These are phyloP conservation scores for Drosophila triauraria DNA, from an alignment of 1,140 invertebrate species.

Conservation along the genomic window DNA sequence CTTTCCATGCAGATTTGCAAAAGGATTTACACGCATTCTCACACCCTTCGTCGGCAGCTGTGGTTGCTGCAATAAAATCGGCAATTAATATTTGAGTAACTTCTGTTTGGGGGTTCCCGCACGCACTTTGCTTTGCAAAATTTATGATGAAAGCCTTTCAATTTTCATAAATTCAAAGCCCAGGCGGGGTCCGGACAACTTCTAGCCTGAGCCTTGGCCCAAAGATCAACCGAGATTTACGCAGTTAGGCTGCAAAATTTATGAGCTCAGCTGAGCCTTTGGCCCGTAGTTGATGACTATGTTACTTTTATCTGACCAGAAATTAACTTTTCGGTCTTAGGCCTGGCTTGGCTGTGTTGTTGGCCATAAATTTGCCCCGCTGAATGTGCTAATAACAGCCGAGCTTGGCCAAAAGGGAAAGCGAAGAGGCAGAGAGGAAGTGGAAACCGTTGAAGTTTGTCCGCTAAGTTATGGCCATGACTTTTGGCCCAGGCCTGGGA, in stretches of 20 bases:
- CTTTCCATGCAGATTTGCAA: constrained; percentile 53
- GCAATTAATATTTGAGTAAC: constrained; percentile 69
- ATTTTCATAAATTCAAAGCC: constrained; percentile 60
- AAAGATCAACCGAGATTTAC: constrained; percentile 66
- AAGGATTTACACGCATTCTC: constrained; percentile 63
- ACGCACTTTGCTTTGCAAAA: constrained; percentile 52
- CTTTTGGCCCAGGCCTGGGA: constrained; percentile 31
- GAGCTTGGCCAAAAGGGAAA: constrained; percentile 25
- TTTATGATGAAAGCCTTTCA: constrained; percentile 70
- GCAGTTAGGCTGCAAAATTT: constrained; percentile 65
- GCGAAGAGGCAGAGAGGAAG: constrained; percentile 30
- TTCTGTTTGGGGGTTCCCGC: constrained; percentile 12
- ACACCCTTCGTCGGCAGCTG: constrained; percentile 35
- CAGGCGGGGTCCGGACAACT: not conserved
- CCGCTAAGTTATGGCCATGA: constrained; percentile 34
- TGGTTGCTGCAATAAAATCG: constrained; percentile 47
- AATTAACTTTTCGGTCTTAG: constrained; percentile 59
- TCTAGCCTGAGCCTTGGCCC: constrained; percentile 9
- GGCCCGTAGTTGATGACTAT: constrained; percentile 52
- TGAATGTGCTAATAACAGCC: constrained; percentile 55
- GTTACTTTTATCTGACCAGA: constrained; percentile 67
- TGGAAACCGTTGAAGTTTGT: constrained; percentile 41
- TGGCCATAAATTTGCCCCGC: constrained; percentile 55
- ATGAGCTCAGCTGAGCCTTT: constrained; percentile 54
- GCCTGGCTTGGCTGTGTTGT: constrained; percentile 15